These are phyloP conservation scores for Hermodice carunculata DNA, from an alignment of 2,888 invertebrate genomes.

Conservation along the genomic window DNA sequence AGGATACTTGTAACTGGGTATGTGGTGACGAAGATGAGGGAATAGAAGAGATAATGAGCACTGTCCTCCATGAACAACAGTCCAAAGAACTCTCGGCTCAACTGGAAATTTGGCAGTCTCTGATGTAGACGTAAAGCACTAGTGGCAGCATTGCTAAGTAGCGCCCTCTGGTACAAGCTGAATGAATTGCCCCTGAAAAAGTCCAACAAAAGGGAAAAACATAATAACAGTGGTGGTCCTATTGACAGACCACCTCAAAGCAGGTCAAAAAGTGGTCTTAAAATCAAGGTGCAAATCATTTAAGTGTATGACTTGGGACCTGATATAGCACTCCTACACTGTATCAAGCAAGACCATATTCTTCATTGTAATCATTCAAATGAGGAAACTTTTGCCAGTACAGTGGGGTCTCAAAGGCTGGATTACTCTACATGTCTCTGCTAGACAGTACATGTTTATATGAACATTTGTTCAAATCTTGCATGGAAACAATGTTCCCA, in stretches of 20 bases:
- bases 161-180: conserved; percentile 79
- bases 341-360: no score
- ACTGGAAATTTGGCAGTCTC: conserved; percentile 84
- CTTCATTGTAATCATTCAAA: no score
- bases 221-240: background rate
- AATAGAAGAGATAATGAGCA: conserved; percentile 96
- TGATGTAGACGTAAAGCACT: conserved; percentile 96
- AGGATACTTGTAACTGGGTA: conserved; percentile 86
- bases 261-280: no score
- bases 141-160: conserved; percentile 93
- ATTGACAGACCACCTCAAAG: background rate
- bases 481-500: no score
- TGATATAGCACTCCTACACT: no score
- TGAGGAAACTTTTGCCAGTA: no score
- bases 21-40: conserved; percentile 92
- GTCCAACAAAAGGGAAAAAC: conserved; percentile 18
- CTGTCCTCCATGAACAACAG: conserved; percentile 83
- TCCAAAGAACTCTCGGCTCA: conserved; percentile 87
- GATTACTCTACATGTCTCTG: no score
- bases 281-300: no score
- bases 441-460: no score
- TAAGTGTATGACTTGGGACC: no score
- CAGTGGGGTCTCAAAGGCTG: no score
- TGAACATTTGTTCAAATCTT: no score
- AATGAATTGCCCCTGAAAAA: conserved; percentile 77